These are phyloP conservation scores for Scolanthus callimorphus DNA, from an alignment of 92 coral and sea anemone species.

Conservation along the genomic window DNA sequence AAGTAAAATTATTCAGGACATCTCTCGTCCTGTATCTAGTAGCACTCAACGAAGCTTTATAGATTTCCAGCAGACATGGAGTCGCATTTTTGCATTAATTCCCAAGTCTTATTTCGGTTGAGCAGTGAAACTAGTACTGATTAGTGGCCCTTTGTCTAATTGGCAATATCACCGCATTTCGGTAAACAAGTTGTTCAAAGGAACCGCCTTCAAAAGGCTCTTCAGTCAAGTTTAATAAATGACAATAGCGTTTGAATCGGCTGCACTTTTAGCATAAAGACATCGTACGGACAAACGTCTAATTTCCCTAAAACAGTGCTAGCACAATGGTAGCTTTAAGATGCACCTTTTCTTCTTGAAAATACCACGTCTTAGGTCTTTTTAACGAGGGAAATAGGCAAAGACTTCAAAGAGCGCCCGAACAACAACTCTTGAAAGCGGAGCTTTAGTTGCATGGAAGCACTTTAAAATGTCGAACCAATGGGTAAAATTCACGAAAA, in stretches of 20 bases:
- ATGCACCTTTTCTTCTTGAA: slow-evolving; percentile 1
- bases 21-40: no score
- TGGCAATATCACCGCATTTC: slow-evolving; percentile 85
- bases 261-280: slow-evolving; percentile 14
- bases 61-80: no score
- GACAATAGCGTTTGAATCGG: slow-evolving; percentile 16
- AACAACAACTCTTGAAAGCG: neutral
- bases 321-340: slow-evolving; percentile 3
- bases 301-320: neutral
- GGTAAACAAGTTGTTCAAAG: slow-evolving; percentile 92
- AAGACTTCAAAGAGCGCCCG: slow-evolving; percentile 21
- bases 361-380: neutral
- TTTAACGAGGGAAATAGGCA: neutral
- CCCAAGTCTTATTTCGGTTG: no score
- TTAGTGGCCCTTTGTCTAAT: slow-evolving; percentile 81
- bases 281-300: slow-evolving; percentile 8
- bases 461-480: no score
- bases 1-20: no score
- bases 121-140: slow-evolving; percentile 20
- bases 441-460: no score
- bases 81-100: no score
- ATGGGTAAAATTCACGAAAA: slow-evolving; percentile 7
- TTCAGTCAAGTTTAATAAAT: slow-evolving; percentile 14
- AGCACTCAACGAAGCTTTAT: no score
- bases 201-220: slow-evolving; percentile 62